phyloP scores from a whole-genome alignment of 2,888 invertebrate species.

The Philereme vetulata region DNA sequence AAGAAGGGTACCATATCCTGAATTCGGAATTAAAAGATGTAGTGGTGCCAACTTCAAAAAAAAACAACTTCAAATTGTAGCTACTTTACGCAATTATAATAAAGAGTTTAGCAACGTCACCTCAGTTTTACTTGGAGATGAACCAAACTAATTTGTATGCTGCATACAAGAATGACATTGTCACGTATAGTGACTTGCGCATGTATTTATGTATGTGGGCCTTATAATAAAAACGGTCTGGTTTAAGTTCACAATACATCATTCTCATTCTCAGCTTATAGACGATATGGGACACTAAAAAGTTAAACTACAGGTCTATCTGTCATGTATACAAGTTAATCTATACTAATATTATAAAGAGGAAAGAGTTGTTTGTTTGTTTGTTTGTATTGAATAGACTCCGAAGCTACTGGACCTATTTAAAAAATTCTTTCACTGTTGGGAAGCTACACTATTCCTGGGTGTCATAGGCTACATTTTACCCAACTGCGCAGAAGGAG shows the following conservation, averaged over 20 bases:
- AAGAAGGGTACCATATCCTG: not conserved
- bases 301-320: too few species aligned
- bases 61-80: not conserved
- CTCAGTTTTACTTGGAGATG: not conserved
- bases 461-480: too few species aligned
- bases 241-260: not conserved
- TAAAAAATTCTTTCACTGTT: too few species aligned
- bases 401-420: too few species aligned
- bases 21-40: not conserved
- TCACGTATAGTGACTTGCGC: constrained; percentile 58
- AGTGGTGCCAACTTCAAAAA: not conserved
- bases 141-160: constrained; percentile 57
- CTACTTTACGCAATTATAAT: not conserved
- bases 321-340: too few species aligned
- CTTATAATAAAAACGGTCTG: constrained; percentile 36
- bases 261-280: too few species aligned
- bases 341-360: too few species aligned
- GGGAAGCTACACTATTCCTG: too few species aligned
- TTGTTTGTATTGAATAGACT: too few species aligned
- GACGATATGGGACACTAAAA: too few species aligned
- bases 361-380: too few species aligned
- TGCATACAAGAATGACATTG: constrained; percentile 55
- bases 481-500: too few species aligned
- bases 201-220: constrained; percentile 48
- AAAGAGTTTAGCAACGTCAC: not conserved